phyloP scores from a whole-genome alignment of 2,797 vertebrate species.

The Hafferia zeledoni region DNA sequence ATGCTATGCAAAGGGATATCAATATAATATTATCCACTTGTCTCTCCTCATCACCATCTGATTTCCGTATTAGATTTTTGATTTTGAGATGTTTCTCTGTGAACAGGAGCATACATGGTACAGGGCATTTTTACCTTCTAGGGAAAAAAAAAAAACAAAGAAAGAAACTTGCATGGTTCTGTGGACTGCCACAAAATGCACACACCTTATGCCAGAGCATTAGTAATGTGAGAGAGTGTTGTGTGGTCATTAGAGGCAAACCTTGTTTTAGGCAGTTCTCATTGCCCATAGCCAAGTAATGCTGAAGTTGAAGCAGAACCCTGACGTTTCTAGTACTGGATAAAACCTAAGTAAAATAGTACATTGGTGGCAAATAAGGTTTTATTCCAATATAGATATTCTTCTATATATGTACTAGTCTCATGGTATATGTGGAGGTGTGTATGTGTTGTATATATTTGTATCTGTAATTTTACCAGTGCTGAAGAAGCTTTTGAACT shows the following conservation, averaged over 20 bases:
- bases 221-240: background rate
- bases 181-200: background rate
- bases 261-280: background rate
- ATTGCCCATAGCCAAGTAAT: background rate
- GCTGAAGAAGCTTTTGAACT: background rate
- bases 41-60: background rate
- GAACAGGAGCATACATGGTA: background rate
- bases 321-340: background rate
- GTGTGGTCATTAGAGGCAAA: accelerated
- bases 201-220: background rate
- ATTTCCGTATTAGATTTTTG: background rate
- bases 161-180: background rate
- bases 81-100: background rate
- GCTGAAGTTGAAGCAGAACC: background rate
- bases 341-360: background rate
- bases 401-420: background rate
- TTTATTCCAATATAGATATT: background rate
- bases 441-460: background rate
- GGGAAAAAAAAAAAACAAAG: background rate
- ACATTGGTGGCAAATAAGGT: background rate
- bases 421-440: background rate
- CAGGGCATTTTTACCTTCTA: background rate
- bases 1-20: background rate
- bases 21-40: background rate
- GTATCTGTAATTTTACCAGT: background rate